Percentiles rank a stretch among this genome's conserved stretches.
Conservation (phyloP, 2,113 vertebrate species). For the Reinhardtius hippoglossoides region DNA sequence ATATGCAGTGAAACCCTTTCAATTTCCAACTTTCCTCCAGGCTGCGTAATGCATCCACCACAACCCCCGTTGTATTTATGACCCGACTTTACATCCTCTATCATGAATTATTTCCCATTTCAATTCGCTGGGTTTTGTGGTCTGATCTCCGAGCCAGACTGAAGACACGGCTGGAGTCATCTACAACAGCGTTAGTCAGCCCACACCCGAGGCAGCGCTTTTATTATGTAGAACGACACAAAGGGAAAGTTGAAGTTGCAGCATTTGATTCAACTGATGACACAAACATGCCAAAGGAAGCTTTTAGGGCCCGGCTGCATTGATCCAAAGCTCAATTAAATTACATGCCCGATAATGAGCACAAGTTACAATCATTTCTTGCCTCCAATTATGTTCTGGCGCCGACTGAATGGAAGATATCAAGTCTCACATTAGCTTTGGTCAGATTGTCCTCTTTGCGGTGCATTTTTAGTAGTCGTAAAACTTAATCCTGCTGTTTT, state of each 20-base stretch:
- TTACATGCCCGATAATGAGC: conserved; percentile 39
- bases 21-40: conserved; percentile 23
- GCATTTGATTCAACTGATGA: conserved; percentile 41
- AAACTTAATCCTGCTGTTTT: too few species aligned
- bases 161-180: conserved; percentile 13
- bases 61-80: conserved; percentile 25
- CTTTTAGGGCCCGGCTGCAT: conserved; percentile 34
- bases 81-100: conserved; percentile 26
- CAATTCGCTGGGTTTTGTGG: conserved; percentile 32
- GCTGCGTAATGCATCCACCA: background rate
- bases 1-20: conserved; percentile 8
- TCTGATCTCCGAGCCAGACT: conserved; percentile 21
- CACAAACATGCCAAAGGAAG: conserved; percentile 50
- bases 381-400: background rate
- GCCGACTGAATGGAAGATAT: background rate
- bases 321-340: conserved; percentile 54
- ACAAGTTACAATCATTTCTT: conserved; percentile 9
- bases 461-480: background rate
- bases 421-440: conserved; percentile 3
- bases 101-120: conserved; percentile 38
- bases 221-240: conserved; percentile 24
- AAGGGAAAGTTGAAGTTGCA: conserved; percentile 25
- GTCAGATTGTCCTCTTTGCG: background rate
- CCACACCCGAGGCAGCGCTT: background rate
- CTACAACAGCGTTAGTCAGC: conserved; percentile 25